Base-by-base conservation (phyloP, 92 coral and sea anemone species). In the Muricea muricata region DNA sequence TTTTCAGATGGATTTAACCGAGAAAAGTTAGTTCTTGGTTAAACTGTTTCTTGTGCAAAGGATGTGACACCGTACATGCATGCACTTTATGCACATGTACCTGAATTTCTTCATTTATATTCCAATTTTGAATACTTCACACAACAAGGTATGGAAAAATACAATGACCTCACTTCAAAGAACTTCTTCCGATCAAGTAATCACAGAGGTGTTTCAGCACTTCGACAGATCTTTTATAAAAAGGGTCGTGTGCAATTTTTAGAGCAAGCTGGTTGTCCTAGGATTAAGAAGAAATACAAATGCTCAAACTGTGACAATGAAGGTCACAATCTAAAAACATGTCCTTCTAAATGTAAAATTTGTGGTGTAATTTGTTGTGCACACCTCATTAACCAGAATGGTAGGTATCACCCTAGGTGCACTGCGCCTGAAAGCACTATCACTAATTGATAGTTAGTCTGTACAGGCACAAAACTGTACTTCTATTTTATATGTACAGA, bases 321-420 rank as follows among this genome's bases (percentile, higher is more conserved):
- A 63, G 92, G 90, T 0, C 94, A 88, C 67, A 88, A 88, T 20
- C 77, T 91, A 13, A 88, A 86, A 41, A 91, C 94, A 46, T 91
- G 94, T 61, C 26, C 88, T 0, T 54, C 71, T 8, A 66, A 85
- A 91, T 91, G 91, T 60, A 76, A 41, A 13, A 83, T 20, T 76
- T 71, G 87, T 83, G 15, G 46, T 71, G 0, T 23, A 34, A 83
- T 42, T 35, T 83, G 47, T 42, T 83, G 81, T 83, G 80, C 87
- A 71, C 86, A 82, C 63, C 86, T 82, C 47, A 32, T 82, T 0
- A 82, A 82, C 30, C 31, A 18, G 8, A 45, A 82, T 82, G 86
- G 86, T n/a, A 82, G 42, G 28, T 45, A 58, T 71, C 63, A 67
- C 61, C 66, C 63, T 35, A 83, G 32, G 80, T 83, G 87, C 31